Base-by-base conservation (phyloP, 2,797 vertebrate genomes). In the Acomys russatus region DNA sequence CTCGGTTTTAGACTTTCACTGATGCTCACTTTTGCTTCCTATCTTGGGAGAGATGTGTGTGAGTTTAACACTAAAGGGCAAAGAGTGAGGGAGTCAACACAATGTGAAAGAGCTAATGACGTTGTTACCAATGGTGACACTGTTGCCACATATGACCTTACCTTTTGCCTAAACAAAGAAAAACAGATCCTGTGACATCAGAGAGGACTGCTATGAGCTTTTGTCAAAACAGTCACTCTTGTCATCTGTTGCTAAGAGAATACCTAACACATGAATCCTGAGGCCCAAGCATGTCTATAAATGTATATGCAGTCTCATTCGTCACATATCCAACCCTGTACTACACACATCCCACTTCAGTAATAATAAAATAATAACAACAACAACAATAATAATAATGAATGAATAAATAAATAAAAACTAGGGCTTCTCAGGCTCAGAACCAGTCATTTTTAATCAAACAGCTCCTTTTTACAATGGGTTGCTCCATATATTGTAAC, bases 101-200 rank as follows among this genome's bases (percentile, higher is more conserved):
- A 5, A 3, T 63, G 92, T 49, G 61, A 87, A 92, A 94, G 96
- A 66, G 28, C 33, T 35, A 8, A 8, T 25, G 66, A 63, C 44
- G n/a, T 64, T 8, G 12, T 7, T 3, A 51, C 90, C 33, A n/a
- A 61, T 64, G 64, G 84, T n/a, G 30, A 83, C 20, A 3, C 3
- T 2, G 18, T 93, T 84, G 86, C 68, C 86, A 95, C 85, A 70
- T 7, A 63, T 2, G 90, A 91, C 85, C 74, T 95, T 51, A 95
- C 88, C 68, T 92, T 97, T 86, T 64, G 88, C 94, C 88, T 66
- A 74, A 80, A 80, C 92, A 86, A 49, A 83, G 91, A 96, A 95
- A 90, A 94, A 96, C 22, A 22, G 44, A 38, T 66, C 49, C 84
- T 70, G 79, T 87, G 95, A 96, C 94, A 73, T 96, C 94, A 94